Percentiles rank a stretch among this genome's conserved stretches.
phyloP scores from a whole-genome alignment of 2,113 vertebrate genomes.

The Heterotis niloticus region DNA sequence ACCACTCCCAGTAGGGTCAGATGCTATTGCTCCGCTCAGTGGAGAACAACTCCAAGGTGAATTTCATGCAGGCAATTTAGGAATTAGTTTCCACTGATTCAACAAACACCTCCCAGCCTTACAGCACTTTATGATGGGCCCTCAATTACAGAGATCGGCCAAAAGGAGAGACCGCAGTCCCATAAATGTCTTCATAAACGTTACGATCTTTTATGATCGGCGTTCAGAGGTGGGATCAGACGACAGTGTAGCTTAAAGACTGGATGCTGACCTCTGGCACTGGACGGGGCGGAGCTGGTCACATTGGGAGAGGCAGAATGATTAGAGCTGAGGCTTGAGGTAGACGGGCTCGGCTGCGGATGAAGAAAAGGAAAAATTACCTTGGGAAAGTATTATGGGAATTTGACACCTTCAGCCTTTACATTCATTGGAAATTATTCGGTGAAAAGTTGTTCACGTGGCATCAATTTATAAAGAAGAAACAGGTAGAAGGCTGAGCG shows the following conservation, averaged over 20 bases:
- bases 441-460: not conserved
- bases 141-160: not conserved
- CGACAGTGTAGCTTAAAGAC: not conserved
- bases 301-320: conserved; percentile 97
- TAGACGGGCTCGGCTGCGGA: conserved; percentile 92
- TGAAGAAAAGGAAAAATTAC: not conserved
- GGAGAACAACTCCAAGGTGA: not conserved
- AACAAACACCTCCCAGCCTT: not conserved
- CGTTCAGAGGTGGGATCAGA: not conserved
- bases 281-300: conserved; percentile 94
- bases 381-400: not conserved
- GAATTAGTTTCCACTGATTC: not conserved
- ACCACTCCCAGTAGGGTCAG: too few species aligned
- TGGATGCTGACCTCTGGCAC: conserved; percentile 83
- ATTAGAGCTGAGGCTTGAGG: conserved; percentile 97
- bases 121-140: not conserved
- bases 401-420: not conserved
- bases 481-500: too few species aligned
- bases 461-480: too few species aligned
- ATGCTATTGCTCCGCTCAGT: too few species aligned
- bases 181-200: conserved; percentile 11
- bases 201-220: conserved; percentile 11
- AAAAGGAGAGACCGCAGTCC: not conserved
- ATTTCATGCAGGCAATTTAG: conserved; percentile 1
- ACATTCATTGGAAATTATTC: not conserved